Conservation (phyloP, 2,797 vertebrate genomes). For the Myotis findleyi region DNA sequence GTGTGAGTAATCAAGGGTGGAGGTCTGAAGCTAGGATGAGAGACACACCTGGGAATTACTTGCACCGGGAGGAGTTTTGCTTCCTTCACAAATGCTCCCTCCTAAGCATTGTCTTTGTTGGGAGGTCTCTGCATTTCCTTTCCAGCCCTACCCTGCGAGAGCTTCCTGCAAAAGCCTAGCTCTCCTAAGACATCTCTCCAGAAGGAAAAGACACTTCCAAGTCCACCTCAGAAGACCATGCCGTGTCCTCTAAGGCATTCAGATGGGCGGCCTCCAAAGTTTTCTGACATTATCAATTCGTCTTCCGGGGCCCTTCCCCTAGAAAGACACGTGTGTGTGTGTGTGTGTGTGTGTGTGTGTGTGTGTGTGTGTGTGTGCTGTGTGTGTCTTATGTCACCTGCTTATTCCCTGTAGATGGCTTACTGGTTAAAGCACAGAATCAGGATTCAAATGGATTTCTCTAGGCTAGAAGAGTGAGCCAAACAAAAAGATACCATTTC, state of each 20-base stretch:
- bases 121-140: constrained; percentile 33
- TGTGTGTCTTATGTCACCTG: neutral
- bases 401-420: neutral
- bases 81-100: constrained; percentile 46
- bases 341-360: neutral
- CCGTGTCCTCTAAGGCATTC: neutral
- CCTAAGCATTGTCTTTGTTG: neutral
- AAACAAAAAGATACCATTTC: neutral
- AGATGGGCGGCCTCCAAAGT: neutral
- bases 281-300: constrained; percentile 10
- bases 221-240: neutral
- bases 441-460: constrained; percentile 14
- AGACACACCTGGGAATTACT: constrained; percentile 30
- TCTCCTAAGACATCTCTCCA: constrained; percentile 47
- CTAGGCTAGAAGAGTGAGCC: constrained; percentile 3
- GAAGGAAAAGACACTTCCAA: constrained; percentile 18
- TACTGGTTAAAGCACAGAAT: neutral
- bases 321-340: neutral
- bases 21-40: constrained; percentile 11
- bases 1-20: constrained; percentile 32
- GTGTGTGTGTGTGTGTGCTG: neutral
- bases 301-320: neutral
- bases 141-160: neutral
- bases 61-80: constrained; percentile 24
- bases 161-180: constrained; percentile 26